These are phyloP conservation scores for Lagopus leucura DNA, from an alignment of 2,113 vertebrate species.

Conservation along the genomic window DNA sequence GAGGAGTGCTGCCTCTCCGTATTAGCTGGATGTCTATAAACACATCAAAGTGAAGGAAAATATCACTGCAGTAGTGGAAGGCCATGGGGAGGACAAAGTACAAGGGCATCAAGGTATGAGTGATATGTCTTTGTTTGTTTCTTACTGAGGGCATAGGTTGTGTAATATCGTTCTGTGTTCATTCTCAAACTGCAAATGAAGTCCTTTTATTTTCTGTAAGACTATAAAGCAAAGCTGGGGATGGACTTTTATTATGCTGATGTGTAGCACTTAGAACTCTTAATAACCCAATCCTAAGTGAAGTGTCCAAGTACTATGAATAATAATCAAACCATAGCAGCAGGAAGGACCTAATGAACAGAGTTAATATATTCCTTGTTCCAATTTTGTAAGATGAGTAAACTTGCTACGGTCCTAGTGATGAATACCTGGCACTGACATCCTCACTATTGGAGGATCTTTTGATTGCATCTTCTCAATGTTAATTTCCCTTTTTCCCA, in stretches of 20 bases:
- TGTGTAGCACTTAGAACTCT: slow-evolving; percentile 31
- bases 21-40: not conserved
- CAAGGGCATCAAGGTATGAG: not conserved
- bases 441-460: not conserved
- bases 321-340: slow-evolving; percentile 51
- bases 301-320: slow-evolving; percentile 39
- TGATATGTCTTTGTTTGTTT: not conserved
- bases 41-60: not conserved
- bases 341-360: slow-evolving; percentile 64
- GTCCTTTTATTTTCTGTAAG: not conserved
- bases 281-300: slow-evolving; percentile 34
- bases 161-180: not conserved
- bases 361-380: slow-evolving; percentile 38
- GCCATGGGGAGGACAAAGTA: not conserved
- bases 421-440: not conserved
- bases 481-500: not conserved
- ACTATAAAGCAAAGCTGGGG: not conserved
- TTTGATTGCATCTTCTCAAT: slow-evolving; percentile 17
- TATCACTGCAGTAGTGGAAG: not conserved
- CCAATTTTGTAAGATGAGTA: slow-evolving; percentile 48
- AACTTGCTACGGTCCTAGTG: slow-evolving; percentile 36
- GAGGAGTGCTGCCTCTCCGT: not conserved
- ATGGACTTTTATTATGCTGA: slow-evolving; percentile 19
- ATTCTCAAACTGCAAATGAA: not conserved
- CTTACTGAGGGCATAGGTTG: not conserved